Conservation (phyloP, 2,113 vertebrate species). For the Cavia porcellus region DNA sequence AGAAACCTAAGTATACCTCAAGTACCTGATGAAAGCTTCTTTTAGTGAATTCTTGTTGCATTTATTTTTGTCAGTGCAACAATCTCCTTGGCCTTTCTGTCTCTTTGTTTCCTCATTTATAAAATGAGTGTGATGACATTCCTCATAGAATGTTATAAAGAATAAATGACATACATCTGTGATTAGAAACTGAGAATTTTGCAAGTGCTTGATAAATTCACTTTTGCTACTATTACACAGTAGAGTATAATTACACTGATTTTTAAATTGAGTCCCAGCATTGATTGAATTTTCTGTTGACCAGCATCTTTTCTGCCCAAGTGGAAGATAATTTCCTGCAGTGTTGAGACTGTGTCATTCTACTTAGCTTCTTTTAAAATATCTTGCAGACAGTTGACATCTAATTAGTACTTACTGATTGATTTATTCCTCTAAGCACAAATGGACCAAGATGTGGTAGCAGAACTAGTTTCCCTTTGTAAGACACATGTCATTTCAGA, state of each 20-base stretch:
- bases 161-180: not conserved
- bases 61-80: not conserved
- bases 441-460: not conserved
- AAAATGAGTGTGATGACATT: not conserved
- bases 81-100: not conserved
- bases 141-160: not conserved
- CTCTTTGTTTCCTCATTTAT: not conserved
- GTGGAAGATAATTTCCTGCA: not conserved
- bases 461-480: not conserved
- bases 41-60: not conserved
- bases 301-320: not conserved
- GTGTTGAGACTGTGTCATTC: not conserved
- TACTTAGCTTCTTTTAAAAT: constrained; percentile 20
- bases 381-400: not conserved
- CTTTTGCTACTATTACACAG: not conserved
- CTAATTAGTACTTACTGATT: not conserved
- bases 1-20: not conserved
- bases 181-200: not conserved
- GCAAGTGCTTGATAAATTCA: not conserved
- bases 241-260: not conserved
- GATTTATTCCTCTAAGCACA: not conserved
- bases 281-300: constrained; percentile 24
- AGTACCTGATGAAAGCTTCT: not conserved
- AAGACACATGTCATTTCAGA: not conserved
- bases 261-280: not conserved